Evolutionary conservation across 2,797 vertebrate species (phyloP).

Genomic region (Emys orbicularis): DNA sequence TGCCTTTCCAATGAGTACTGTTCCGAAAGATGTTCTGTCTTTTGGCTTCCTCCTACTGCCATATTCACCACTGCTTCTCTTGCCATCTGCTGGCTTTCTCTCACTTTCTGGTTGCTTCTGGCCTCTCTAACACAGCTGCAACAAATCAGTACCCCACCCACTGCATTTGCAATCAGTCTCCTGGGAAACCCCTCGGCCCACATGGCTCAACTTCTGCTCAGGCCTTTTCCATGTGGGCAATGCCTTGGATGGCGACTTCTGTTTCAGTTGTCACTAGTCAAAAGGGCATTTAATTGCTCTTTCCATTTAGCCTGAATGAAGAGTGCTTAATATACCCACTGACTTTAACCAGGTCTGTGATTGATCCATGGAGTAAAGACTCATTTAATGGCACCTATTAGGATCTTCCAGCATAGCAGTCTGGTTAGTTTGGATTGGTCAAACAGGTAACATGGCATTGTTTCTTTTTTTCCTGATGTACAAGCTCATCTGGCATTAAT

Average conservation of each 20-base stretch:
- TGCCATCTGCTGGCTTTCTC: background rate
- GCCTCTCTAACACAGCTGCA: background rate
- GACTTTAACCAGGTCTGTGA: conserved; percentile 1
- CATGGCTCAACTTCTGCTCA: background rate
- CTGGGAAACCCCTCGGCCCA: background rate
- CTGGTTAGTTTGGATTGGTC: background rate
- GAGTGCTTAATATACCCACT: background rate
- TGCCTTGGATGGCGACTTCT: rapidly evolving
- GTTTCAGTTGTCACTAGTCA: background rate
- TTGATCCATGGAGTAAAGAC: rapidly evolving
- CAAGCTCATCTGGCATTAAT: background rate
- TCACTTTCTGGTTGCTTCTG: background rate
- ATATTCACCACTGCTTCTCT: background rate
- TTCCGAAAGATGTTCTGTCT: background rate
- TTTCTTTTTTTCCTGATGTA: background rate
- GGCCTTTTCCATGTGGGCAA: rapidly evolving
- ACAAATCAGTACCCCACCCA: background rate
- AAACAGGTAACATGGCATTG: background rate
- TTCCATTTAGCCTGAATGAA: background rate
- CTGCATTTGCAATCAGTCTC: background rate
- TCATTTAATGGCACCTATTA: rapidly evolving
- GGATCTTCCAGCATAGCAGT: background rate
- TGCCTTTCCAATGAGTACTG: background rate
- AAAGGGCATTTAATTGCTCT: background rate
- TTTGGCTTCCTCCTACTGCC: background rate